Evolutionary conservation across 2,113 vertebrate genomes (phyloP).

Genomic region (Spea multiplicata): DNA sequence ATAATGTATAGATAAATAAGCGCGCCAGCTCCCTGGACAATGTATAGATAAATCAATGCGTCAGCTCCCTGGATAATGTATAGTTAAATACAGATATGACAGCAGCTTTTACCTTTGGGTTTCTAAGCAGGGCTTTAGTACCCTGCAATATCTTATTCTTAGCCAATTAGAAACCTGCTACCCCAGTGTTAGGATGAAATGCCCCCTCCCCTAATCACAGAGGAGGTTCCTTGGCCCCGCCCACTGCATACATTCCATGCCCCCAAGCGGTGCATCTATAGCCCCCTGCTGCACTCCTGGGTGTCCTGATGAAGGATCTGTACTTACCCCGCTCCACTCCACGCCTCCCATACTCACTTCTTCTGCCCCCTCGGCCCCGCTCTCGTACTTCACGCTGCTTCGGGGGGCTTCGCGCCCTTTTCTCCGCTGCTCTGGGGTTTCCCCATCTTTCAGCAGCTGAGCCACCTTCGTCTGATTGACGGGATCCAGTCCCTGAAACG

Average conservation of each 20-base stretch:
- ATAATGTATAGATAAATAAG: no score
- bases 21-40: no score
- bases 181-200: no score
- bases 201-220: no score
- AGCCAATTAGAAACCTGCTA: no score
- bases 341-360: constrained; percentile 94
- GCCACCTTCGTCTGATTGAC: constrained; percentile 93
- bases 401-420: constrained; percentile 78
- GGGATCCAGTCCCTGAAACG: constrained; percentile 83
- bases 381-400: constrained; percentile 88
- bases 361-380: constrained; percentile 85
- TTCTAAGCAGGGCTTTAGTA: no score
- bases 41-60: no score
- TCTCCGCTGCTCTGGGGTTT: constrained; percentile 73
- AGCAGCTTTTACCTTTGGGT: no score
- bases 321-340: constrained; percentile 98
- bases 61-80: no score
- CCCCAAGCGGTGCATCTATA: neutral
- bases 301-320: constrained; percentile 77
- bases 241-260: neutral
- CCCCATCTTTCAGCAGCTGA: constrained; percentile 90
- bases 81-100: no score
- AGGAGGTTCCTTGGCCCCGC: neutral
- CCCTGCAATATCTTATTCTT: no score
- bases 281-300: constrained; percentile 23